phyloP scores from a whole-genome alignment of 2,888 invertebrate species.

The Coremacera marginata region DNA sequence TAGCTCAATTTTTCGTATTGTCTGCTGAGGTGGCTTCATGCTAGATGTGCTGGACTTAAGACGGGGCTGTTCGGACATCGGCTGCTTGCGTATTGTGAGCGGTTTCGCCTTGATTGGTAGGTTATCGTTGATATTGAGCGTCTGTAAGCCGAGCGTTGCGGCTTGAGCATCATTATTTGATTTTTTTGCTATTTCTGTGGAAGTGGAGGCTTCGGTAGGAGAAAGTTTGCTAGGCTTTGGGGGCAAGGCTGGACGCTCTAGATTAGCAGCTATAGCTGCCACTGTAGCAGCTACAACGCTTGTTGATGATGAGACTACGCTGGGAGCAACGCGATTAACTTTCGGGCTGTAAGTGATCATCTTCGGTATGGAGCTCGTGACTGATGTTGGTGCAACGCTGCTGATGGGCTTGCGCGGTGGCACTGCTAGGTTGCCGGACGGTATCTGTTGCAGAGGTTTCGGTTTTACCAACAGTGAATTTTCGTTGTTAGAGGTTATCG shows the following conservation, averaged over 20 bases:
- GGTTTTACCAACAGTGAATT: conserved; percentile 55
- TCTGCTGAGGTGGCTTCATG: conserved; percentile 45
- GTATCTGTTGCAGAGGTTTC: conserved; percentile 65
- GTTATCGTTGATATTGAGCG: conserved; percentile 69
- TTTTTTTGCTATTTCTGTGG: conserved; percentile 23
- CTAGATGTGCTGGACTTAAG: conserved; percentile 72
- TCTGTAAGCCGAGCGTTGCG: conserved; percentile 56
- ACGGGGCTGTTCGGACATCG: conserved; percentile 84
- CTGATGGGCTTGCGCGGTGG: conserved; percentile 84
- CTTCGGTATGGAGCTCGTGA: conserved; percentile 69
- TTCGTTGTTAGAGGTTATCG: conserved; percentile 5
- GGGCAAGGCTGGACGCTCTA: conserved; percentile 80
- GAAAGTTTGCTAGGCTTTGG: conserved; percentile 80
- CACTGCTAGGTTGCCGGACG: conserved; percentile 61
- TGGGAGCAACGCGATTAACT: conserved; percentile 70
- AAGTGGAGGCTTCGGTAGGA: conserved; percentile 56
- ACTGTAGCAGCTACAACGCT: conserved; percentile 43
- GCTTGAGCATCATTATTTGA: conserved; percentile 32
- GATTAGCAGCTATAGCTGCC: conserved; percentile 66
- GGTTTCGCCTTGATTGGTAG: conserved; percentile 84
- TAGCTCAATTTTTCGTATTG: conserved; percentile 46
- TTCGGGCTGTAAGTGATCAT: conserved; percentile 68
- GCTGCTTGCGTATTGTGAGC: conserved; percentile 85
- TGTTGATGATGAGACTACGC: conserved; percentile 53
- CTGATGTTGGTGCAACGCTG: conserved; percentile 85